Conservation (phyloP, 1,140 invertebrate species). For the Leptopilina clavipes region DNA sequence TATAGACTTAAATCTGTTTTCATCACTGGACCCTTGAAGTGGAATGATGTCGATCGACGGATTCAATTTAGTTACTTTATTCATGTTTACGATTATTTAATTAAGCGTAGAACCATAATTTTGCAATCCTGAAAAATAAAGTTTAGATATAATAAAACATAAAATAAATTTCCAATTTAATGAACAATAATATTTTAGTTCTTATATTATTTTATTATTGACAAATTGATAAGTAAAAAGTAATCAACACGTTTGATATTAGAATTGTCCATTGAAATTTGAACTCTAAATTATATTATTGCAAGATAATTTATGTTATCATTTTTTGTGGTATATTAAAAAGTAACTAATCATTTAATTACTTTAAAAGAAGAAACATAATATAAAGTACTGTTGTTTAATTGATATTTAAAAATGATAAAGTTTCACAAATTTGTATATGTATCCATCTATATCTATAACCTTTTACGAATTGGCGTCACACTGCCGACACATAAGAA, state of each 20-base stretch:
- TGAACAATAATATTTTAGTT: too few relatives aligned
- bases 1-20: not conserved
- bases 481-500: not conserved
- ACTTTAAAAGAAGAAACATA: too few relatives aligned
- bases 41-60: slow-evolving; percentile 20
- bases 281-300: too few relatives aligned
- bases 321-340: too few relatives aligned
- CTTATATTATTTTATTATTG: too few relatives aligned
- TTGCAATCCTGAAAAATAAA: not conserved
- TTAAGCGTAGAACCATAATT: not conserved
- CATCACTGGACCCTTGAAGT: not conserved
- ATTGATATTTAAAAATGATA: not conserved
- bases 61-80: slow-evolving; percentile 18
- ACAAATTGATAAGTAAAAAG: too few relatives aligned
- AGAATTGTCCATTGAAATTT: too few relatives aligned
- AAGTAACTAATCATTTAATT: too few relatives aligned
- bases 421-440: not conserved
- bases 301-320: too few relatives aligned
- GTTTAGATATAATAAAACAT: too few relatives aligned
- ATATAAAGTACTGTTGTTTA: not conserved
- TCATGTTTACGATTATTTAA: not conserved
- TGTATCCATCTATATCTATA: not conserved
- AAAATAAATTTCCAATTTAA: too few relatives aligned
- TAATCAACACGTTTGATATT: too few relatives aligned
- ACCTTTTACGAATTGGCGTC: slow-evolving; percentile 1